A percentile compares a stretch with the other conserved stretches of the same genome.
Evolutionary conservation across 2,797 vertebrate species (phyloP).

Genomic region (Ispidina picta): DNA sequence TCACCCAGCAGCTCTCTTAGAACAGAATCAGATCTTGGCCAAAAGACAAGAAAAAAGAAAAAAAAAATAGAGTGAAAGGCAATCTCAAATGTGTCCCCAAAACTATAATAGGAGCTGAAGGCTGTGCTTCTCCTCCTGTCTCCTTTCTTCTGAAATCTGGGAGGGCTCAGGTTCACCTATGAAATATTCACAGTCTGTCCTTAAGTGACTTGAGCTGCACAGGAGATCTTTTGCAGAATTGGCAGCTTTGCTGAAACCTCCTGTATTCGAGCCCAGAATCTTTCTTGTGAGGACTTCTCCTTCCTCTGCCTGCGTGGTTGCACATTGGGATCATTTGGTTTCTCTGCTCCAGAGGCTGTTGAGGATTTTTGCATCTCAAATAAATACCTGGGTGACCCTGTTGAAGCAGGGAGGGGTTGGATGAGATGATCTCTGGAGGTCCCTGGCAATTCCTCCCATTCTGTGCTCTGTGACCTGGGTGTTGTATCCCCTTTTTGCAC

Average conservation of each 20-base stretch:
- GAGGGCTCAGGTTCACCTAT: conserved; percentile 38
- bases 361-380: neutral
- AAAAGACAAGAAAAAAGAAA: neutral
- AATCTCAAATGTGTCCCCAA: conserved; percentile 2
- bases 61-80: neutral
- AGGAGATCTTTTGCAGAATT: neutral
- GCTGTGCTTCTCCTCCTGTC: neutral
- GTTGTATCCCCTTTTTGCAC: neutral
- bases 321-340: neutral
- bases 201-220: conserved; percentile 39
- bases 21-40: neutral
- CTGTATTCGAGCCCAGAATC: neutral
- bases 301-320: neutral
- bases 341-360: neutral
- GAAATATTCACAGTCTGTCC: conserved; percentile 53
- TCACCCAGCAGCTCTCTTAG: neutral
- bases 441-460: neutral
- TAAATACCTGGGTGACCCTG: neutral
- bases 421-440: neutral
- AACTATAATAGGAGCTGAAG: conserved; percentile 5
- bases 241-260: neutral
- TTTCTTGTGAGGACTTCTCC: neutral
- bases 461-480: neutral
- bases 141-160: neutral
- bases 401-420: neutral